Percentiles rank a stretch among this genome's conserved stretches.
Evolutionary conservation across 2,113 vertebrate species (phyloP).

Genomic region (Sprattus sprattus): DNA sequence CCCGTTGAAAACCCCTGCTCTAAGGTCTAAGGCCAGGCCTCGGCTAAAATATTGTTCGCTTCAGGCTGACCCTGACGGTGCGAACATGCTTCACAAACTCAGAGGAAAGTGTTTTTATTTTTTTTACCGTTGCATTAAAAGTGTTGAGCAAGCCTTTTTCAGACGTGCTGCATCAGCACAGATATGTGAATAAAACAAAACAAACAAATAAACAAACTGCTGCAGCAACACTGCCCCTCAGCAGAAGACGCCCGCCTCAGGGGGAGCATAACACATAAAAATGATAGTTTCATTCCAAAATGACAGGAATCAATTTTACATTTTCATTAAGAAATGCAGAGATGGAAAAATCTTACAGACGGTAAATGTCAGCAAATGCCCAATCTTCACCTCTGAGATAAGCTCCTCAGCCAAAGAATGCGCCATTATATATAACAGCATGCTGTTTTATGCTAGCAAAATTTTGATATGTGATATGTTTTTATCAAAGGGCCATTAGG

Average conservation of each 20-base stretch:
- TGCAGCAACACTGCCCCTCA: not conserved
- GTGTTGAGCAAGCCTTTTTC: constrained; percentile 38
- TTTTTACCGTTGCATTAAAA: not conserved
- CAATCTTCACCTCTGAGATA: not conserved
- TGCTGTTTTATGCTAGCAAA: not conserved
- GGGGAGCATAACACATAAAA: constrained; percentile 7
- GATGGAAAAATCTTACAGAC: not conserved
- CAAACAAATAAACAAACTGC: not conserved
- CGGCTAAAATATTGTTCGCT: not conserved
- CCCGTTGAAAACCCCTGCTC: too few species aligned
- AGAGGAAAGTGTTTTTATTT: constrained; percentile 26
- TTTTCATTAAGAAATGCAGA: constrained; percentile 15
- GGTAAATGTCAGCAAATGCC: not conserved
- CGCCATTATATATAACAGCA: not conserved
- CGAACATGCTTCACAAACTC: not conserved
- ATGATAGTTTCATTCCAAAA: not conserved
- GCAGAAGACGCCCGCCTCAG: constrained; percentile 7
- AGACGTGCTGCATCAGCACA: constrained; percentile 38
- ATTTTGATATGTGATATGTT: not conserved
- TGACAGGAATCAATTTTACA: not conserved
- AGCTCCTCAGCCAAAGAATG: not conserved
- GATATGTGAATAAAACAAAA: constrained; percentile 24
- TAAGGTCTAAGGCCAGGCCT: too few species aligned
- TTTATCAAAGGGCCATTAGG: not conserved
- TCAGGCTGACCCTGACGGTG: not conserved